Percentiles rank a stretch among this genome's conserved stretches.
Conservation (phyloP, 2,113 vertebrate species). For the Oplegnathus fasciatus region DNA sequence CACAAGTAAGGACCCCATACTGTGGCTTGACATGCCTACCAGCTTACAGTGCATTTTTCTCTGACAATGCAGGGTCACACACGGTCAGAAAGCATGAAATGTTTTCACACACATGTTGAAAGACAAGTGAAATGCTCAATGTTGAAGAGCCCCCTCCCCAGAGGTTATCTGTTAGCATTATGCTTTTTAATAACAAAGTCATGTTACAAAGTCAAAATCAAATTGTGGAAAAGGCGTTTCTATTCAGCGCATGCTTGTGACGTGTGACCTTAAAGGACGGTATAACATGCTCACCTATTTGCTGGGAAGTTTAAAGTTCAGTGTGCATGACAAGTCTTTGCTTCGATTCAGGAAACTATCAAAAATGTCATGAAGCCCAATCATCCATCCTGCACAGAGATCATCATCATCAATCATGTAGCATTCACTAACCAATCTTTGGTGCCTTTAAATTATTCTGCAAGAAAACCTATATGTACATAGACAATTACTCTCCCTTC, state of each 20-base stretch:
- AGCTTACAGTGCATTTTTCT: slow-evolving; percentile 84
- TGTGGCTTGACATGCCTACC: slow-evolving; percentile 81
- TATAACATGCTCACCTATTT: neutral
- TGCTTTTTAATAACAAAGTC: slow-evolving; percentile 56
- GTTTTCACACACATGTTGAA: slow-evolving; percentile 75
- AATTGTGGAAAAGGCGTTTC: neutral
- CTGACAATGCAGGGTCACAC: slow-evolving; percentile 80
- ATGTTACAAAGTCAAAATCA: slow-evolving; percentile 60
- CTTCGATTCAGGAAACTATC: neutral
- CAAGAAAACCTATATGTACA: slow-evolving; percentile 56
- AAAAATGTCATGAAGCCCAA: neutral
- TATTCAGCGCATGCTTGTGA: neutral
- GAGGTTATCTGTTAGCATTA: slow-evolving; percentile 65
- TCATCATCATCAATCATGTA: neutral
- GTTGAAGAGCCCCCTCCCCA: slow-evolving; percentile 47
- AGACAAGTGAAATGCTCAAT: slow-evolving; percentile 63
- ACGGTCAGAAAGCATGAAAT: slow-evolving; percentile 76
- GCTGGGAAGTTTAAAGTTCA: neutral
- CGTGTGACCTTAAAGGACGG: slow-evolving; percentile 40
- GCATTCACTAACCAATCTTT: neutral
- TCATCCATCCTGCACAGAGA: neutral
- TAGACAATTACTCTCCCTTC: slow-evolving; percentile 59
- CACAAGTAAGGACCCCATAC: slow-evolving; percentile 82
- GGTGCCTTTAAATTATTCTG: slow-evolving; percentile 54
- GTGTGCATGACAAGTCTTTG: neutral